These are phyloP conservation scores for Trematomus bernacchii DNA, from an alignment of 2,797 vertebrate species.

Conservation along the genomic window DNA sequence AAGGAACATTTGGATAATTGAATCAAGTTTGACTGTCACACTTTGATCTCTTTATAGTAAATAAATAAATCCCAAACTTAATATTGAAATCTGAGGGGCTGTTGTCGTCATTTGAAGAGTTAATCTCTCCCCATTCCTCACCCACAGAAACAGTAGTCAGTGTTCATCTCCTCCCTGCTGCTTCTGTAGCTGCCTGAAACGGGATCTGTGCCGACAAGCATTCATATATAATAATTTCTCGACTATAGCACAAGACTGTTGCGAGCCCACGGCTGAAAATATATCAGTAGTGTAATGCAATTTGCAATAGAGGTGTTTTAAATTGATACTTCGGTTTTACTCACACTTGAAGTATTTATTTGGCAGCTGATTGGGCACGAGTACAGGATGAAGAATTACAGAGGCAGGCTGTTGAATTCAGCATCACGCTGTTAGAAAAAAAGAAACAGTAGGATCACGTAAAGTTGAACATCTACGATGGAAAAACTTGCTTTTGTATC, in stretches of 20 bases:
- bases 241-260: background rate
- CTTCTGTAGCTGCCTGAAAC: slow-evolving; percentile 22
- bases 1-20: background rate
- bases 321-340: background rate
- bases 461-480: background rate
- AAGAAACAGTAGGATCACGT: slow-evolving; percentile 1
- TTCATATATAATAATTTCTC: slow-evolving; percentile 54
- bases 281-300: background rate
- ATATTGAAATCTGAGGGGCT: background rate
- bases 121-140: background rate
- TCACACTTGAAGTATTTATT: slow-evolving; percentile 5
- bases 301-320: slow-evolving; percentile 14
- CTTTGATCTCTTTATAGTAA: background rate
- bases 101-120: slow-evolving; percentile 10
- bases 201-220: slow-evolving; percentile 30
- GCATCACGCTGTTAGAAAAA: slow-evolving; percentile 57
- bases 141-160: background rate
- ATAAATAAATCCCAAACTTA: background rate
- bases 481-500: too few relatives aligned
- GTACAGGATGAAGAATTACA: slow-evolving; percentile 41
- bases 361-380: slow-evolving; percentile 10
- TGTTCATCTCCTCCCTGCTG: slow-evolving; percentile 1
- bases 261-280: background rate
- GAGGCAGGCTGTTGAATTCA: slow-evolving; percentile 70
- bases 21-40: background rate